A percentile compares a stretch with the other conserved stretches of the same genome.
Evolutionary conservation across 1,140 invertebrate genomes (phyloP).

Genomic region (Bombus vancouverensis): DNA sequence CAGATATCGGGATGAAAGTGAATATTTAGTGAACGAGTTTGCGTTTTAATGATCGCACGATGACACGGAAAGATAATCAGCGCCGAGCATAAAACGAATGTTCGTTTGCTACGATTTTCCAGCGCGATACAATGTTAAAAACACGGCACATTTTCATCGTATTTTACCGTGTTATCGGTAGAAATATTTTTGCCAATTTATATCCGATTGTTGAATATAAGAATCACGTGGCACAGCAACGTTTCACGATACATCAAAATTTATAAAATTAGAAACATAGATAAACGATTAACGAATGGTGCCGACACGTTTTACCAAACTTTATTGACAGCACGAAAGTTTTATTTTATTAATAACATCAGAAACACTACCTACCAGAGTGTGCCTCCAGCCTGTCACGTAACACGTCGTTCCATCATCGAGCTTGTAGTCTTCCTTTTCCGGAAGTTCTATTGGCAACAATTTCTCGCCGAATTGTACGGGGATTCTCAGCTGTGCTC

Average conservation of each 20-base stretch:
- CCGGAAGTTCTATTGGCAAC: slow-evolving; percentile 69
- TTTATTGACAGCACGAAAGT: neutral
- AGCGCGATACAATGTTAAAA: neutral
- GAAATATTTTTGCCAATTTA: no score
- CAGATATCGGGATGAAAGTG: slow-evolving; percentile 28
- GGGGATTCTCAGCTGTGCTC: slow-evolving; percentile 59
- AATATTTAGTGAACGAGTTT: slow-evolving; percentile 31
- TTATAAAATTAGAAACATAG: neutral
- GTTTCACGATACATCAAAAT: no score
- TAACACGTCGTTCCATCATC: slow-evolving; percentile 72
- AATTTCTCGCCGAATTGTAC: slow-evolving; percentile 69
- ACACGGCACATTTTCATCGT: neutral
- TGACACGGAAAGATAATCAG: slow-evolving; percentile 37
- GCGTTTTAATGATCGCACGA: slow-evolving; percentile 36
- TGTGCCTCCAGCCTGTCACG: slow-evolving; percentile 84
- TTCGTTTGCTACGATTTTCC: slow-evolving; percentile 1
- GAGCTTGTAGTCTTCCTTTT: slow-evolving; percentile 44
- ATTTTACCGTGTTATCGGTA: neutral
- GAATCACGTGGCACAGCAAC: neutral
- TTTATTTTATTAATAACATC: slow-evolving; percentile 4
- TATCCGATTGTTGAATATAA: neutral
- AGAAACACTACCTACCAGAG: slow-evolving; percentile 33
- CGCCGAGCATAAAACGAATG: slow-evolving; percentile 8
- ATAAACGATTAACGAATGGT: neutral
- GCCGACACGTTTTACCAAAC: no score